phyloP scores from a whole-genome alignment of 2,797 vertebrate species.

The Lagorchestes hirsutus region DNA sequence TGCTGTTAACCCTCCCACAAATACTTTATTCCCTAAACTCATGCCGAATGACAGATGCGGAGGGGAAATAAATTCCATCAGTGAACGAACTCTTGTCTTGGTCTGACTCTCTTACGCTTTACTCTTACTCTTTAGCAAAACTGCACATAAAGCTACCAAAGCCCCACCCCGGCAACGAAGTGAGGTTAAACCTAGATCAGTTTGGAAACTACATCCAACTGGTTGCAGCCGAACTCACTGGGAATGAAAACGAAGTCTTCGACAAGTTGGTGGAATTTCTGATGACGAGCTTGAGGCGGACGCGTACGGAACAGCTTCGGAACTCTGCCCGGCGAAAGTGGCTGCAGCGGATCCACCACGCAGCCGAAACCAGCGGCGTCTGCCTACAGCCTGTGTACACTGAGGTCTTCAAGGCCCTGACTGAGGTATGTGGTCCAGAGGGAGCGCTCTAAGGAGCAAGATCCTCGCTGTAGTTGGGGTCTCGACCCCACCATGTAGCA shows the following conservation, averaged over 20 bases:
- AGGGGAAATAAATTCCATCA: conserved; percentile 42
- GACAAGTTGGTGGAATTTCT: conserved; percentile 85
- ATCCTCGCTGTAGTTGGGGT: neutral
- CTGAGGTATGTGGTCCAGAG: conserved; percentile 80
- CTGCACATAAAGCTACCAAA: conserved; percentile 76
- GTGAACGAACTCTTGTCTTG: conserved; percentile 28
- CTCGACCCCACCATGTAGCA: conserved; percentile 7
- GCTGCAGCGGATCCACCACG: conserved; percentile 83
- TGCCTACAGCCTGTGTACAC: conserved; percentile 83
- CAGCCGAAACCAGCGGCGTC: conserved; percentile 77
- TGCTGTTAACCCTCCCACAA: neutral
- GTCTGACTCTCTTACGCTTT: conserved; percentile 55
- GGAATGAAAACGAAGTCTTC: conserved; percentile 78
- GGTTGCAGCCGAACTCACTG: conserved; percentile 80
- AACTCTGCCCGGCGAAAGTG: conserved; percentile 83
- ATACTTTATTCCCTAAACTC: neutral
- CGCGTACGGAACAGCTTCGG: conserved; percentile 60
- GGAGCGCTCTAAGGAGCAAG: neutral
- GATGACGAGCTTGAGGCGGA: conserved; percentile 71
- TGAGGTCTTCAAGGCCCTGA: conserved; percentile 83
- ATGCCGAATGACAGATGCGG: neutral
- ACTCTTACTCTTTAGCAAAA: conserved; percentile 80
- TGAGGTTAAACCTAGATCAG: conserved; percentile 79
- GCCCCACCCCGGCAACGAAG: conserved; percentile 72
- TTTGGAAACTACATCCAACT: conserved; percentile 86